Evolutionary conservation across 1,140 invertebrate species (phyloP).

Genomic region (Hirudo medicinalis): DNA sequence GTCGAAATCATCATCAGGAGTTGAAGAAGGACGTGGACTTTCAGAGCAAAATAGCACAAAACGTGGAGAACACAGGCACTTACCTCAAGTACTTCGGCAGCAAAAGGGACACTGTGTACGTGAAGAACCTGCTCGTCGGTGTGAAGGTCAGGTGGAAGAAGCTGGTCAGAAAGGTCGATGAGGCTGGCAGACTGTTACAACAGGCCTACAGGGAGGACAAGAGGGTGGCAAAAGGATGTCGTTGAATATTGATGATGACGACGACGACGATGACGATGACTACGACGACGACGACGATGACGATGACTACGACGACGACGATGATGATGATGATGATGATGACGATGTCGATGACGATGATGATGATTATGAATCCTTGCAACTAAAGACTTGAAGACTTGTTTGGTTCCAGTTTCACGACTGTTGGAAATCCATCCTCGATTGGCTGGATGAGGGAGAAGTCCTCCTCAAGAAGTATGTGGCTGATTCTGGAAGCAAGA

Average conservation of each 20-base stretch:
- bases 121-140: constrained; percentile 90
- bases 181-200: constrained; percentile 60
- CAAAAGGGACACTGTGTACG: constrained; percentile 95
- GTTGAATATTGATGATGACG: neutral
- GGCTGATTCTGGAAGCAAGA: constrained; percentile 6
- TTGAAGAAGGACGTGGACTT: constrained; percentile 86
- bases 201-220: constrained; percentile 87
- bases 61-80: constrained; percentile 89
- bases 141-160: constrained; percentile 91
- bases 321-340: constrained; percentile 13
- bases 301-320: neutral
- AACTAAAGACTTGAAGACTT: neutral
- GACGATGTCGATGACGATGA: neutral
- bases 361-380: constrained; percentile 1
- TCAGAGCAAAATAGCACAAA: constrained; percentile 83
- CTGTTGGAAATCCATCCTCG: constrained; percentile 56
- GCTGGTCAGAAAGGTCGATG: constrained; percentile 68
- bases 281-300: neutral
- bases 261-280: neutral
- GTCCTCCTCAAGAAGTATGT: constrained; percentile 52
- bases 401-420: constrained; percentile 59
- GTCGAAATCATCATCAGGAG: constrained; percentile 32
- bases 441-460: constrained; percentile 81
- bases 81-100: constrained; percentile 96
- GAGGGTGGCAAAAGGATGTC: constrained; percentile 44